Evolutionary conservation across 2,888 invertebrate species (phyloP), one percentile per base, ranked within the genome.

Genomic region (Cordilura impudica): DNA sequence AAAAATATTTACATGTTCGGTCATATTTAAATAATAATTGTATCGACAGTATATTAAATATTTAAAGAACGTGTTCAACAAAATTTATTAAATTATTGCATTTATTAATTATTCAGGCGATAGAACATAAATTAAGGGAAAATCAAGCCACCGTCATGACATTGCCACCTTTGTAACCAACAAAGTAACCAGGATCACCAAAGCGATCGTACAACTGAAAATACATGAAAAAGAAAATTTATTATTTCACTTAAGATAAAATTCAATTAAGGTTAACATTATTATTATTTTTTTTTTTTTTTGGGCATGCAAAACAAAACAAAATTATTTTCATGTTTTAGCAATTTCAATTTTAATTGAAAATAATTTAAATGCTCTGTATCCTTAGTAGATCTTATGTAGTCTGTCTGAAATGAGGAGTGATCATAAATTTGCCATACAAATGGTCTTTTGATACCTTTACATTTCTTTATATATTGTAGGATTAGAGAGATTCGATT

Each of bases 121-220:
- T 12, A 35, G 35, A 35, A 5, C 10, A 35, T 12, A 5, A 8
- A 4, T 2, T 8, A 5, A 29, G 35, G 35, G 35, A 35, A 21
- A 51, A 67, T 86, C 82, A 89, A 81, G 88, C 89, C 81, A 89
- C 89, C 61, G 87, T 88, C 84, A 89, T 89, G 31, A 84, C 85
- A 83, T 88, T 89, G 78, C 86, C 87, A 16, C 82, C 81, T 65
- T 86, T 87, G 78, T 84, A 87, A 80, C 85, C 86, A 76, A 84
- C 85, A 85, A 89, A 89, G 75, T 85, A 88, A 72, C 87, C 85
- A n/a, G 88, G 86, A 85, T 88, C 88, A 82, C 88, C 88, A 81
- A 88, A 89, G 66, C 87, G 88, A 85, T 86, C 86, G 81, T 85
- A 88, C 70, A 84, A 83, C 89, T 89, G 85, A 12, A 88, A 83